Base-by-base conservation (phyloP, 2,797 vertebrate species). In the Caiman crocodilus region DNA sequence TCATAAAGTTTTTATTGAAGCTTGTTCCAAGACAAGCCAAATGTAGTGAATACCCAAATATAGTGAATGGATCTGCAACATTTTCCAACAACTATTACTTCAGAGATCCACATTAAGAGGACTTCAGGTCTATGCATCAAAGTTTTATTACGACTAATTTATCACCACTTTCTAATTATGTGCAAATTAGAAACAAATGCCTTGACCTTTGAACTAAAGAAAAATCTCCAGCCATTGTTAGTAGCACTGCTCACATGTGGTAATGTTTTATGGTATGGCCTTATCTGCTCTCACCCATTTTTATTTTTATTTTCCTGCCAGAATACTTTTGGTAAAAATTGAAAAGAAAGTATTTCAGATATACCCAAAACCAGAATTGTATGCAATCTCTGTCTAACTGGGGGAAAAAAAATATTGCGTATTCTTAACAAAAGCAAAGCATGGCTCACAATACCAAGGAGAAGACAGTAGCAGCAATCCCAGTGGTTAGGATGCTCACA, bases 11-110 rank as follows among this genome's bases (percentile, higher is more conserved):
- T 50, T 76, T 59, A 50, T 11, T 50, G n/a, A 50, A 88, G 74
- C 15, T 85, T 84, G 35, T 35, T 94, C 65, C 88, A 85, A 90
- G 89, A 92, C 42, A 96, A 83, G 79, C 28, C 50, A 87, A 0
- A 0, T 30, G 58, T 23, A 83, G 16, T 57, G 63, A 4, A 83
- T 69, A 76, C 23, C 25, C 50, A 25, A 73, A 73, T 25, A 73
- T 32, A 85, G 84, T 84, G 21, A 87, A 78, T 35, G 86, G 86
- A 90, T 35, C 55, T 73, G 50, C 14, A 25, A 6, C 50, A 63
- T 32, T 79, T 88, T 57, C 59, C 58, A 80, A 77, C 59, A 81
- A 42, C 83, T 32, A 63, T 55, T 81, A 67, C n/a, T 85, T 88
- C 88, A 85, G 32, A 14, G 35, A 32, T 30, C 26, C 74, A 0